Evolutionary conservation across 2,888 invertebrate genomes (phyloP).

Genomic region (Eupithecia abbreviata): DNA sequence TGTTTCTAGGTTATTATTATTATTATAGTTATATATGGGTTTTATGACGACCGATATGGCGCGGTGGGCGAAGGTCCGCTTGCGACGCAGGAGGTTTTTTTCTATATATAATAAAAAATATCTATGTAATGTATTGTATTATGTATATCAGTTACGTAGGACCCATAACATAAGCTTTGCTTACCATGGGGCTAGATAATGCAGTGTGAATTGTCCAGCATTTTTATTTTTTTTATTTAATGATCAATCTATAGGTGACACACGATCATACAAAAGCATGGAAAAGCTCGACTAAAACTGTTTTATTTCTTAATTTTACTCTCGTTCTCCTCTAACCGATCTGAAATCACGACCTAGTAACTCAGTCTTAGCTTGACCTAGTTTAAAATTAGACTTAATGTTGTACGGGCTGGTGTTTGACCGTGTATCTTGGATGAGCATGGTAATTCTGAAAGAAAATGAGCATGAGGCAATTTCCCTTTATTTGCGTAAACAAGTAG

Average conservation of each 20-base stretch:
- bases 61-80: no score
- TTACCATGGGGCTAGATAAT: no score
- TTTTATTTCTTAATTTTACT: background rate
- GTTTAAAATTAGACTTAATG: constrained; percentile 21
- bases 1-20: background rate
- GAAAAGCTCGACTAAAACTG: background rate
- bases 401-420: constrained; percentile 8
- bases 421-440: background rate
- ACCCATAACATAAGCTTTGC: no score
- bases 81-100: no score
- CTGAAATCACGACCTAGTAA: constrained; percentile 24
- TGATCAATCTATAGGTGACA: background rate
- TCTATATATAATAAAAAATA: no score
- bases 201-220: no score
- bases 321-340: background rate
- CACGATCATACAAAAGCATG: background rate
- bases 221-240: no score
- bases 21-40: no score
- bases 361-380: constrained; percentile 26
- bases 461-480: background rate
- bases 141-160: no score
- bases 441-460: background rate
- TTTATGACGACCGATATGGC: background rate
- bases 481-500: background rate
- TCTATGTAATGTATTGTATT: no score